Percentiles rank a stretch among this genome's conserved stretches.
Conservation (phyloP, 2,113 vertebrate genomes). For the Nothoprocta perdicaria region DNA sequence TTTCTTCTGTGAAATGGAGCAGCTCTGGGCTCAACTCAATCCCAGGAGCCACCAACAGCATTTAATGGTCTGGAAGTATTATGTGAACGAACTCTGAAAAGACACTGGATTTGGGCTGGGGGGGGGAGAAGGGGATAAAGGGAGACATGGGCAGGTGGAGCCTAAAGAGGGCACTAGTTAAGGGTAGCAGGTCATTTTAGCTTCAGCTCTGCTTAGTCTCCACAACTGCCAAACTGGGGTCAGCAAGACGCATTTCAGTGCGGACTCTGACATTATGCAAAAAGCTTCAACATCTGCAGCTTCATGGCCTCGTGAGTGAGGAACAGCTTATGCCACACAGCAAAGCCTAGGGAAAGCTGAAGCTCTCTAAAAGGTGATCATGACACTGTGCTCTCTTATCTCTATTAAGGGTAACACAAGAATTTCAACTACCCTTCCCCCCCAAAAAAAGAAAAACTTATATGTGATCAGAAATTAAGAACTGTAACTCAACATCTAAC, state of each 20-base stretch:
- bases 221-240: slow-evolving; percentile 18
- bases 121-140: slow-evolving; percentile 51
- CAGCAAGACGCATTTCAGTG: slow-evolving; percentile 31
- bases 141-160: not conserved
- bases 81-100: slow-evolving; percentile 60
- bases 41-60: slow-evolving; percentile 66
- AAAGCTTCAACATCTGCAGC: not conserved
- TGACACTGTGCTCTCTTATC: slow-evolving; percentile 38
- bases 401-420: slow-evolving; percentile 30
- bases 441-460: not conserved
- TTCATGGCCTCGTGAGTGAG: not conserved
- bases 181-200: not conserved
- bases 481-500: slow-evolving; percentile 42
- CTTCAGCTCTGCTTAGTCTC: slow-evolving; percentile 47
- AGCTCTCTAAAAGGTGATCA: not conserved
- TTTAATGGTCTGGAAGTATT: slow-evolving; percentile 70
- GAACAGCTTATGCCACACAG: slow-evolving; percentile 42
- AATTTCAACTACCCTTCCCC: not conserved
- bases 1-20: slow-evolving; percentile 74
- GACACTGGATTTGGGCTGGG: slow-evolving; percentile 51
- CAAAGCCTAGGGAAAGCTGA: slow-evolving; percentile 54
- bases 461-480: slow-evolving; percentile 20
- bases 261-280: slow-evolving; percentile 54
- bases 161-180: not conserved
- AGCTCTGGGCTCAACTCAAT: slow-evolving; percentile 57